These are phyloP conservation scores for Theristus sp. DNA, from an alignment of 2,888 invertebrate species.

Conservation along the genomic window DNA sequence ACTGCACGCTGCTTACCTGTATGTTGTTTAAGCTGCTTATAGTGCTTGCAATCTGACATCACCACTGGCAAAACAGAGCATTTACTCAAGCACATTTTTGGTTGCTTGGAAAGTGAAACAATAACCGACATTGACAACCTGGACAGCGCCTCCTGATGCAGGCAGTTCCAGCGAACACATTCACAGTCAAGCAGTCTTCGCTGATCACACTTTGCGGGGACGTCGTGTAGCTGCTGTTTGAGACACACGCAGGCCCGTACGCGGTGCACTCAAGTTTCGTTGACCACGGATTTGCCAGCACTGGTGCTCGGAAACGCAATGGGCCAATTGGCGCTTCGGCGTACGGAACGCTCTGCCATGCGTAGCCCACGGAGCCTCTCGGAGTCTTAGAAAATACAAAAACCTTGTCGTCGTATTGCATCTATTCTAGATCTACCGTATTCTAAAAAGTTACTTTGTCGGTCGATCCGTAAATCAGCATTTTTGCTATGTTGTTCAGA, in stretches of 20 bases:
- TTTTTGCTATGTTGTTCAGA: too few species aligned
- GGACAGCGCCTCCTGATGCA: too few species aligned
- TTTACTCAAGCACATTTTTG: background rate
- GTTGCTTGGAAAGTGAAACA: background rate
- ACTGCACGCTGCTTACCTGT: too few species aligned
- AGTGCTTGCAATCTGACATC: too few species aligned
- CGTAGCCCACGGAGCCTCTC: background rate
- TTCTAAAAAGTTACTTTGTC: too few species aligned
- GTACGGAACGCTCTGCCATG: conserved; percentile 1
- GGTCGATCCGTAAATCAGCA: too few species aligned
- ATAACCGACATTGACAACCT: background rate
- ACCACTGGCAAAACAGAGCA: background rate
- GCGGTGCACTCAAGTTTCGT: background rate
- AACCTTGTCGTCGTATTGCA: too few species aligned
- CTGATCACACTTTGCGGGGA: background rate
- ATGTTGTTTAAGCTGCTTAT: too few species aligned
- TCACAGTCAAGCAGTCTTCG: conserved; percentile 6
- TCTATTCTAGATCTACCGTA: too few species aligned
- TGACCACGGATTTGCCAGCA: background rate
- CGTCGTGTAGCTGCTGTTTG: background rate
- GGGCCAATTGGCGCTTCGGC: conserved; percentile 2
- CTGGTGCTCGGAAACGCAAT: background rate
- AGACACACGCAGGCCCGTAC: background rate
- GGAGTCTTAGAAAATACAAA: too few species aligned
- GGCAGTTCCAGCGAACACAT: background rate